Conservation (phyloP, 2,113 vertebrate species). For the Todiramphus chloris region DNA sequence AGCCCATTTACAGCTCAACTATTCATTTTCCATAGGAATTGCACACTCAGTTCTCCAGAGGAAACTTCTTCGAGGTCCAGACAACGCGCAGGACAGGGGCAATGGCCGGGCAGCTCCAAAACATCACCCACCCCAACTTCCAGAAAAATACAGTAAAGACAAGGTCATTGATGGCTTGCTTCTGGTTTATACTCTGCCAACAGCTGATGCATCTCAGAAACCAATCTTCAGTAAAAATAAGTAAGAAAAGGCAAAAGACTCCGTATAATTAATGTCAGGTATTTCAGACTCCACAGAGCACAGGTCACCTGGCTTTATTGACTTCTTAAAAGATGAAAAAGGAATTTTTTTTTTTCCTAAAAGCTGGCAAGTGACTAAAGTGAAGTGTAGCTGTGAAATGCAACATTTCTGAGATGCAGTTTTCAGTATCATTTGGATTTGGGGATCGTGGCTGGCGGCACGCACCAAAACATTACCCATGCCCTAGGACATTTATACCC, state of each 20-base stretch:
- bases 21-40: slow-evolving; percentile 72
- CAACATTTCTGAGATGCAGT: not conserved
- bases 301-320: not conserved
- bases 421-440: not conserved
- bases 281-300: not conserved
- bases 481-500: not conserved
- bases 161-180: not conserved
- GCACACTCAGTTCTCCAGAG: not conserved
- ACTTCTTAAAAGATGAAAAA: not conserved
- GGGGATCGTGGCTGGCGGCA: not conserved
- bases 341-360: not conserved
- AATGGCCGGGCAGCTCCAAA: not conserved
- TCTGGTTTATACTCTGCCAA: not conserved
- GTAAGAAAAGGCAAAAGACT: not conserved
- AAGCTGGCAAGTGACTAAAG: not conserved
- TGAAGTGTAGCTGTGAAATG: not conserved
- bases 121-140: not conserved
- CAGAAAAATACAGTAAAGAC: not conserved
- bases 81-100: not conserved
- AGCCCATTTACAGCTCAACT: slow-evolving; percentile 62
- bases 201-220: rapidly evolving
- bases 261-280: not conserved
- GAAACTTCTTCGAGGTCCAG: not conserved
- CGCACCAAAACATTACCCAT: not conserved
- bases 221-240: not conserved